phyloP scores from a whole-genome alignment of 2,113 vertebrate genomes.

The Naja naja region DNA sequence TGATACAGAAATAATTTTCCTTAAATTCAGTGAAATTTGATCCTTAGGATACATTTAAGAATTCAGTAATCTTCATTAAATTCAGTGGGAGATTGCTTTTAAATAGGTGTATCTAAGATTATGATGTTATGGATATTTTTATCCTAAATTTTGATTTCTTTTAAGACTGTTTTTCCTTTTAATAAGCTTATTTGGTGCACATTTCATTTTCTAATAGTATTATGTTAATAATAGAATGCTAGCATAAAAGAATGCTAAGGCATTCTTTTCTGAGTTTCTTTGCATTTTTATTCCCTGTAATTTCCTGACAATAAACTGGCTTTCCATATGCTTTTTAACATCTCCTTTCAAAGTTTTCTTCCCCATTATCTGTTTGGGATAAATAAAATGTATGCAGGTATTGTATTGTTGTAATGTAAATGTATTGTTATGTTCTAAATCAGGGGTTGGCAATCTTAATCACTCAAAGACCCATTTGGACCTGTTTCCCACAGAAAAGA shows the following conservation, averaged over 20 bases:
- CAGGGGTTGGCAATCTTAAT: too few species aligned
- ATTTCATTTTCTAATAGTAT: not conserved
- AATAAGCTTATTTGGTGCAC: not conserved
- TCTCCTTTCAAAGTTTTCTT: not conserved
- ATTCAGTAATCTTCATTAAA: not conserved
- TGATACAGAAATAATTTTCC: not conserved
- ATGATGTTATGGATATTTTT: not conserved
- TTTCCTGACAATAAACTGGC: not conserved
- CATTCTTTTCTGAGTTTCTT: not conserved
- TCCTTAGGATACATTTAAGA: not conserved
- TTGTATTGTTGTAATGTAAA: not conserved
- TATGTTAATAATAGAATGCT: too few species aligned
- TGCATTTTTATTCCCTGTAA: not conserved
- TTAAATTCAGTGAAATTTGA: not conserved
- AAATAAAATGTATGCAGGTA: not conserved
- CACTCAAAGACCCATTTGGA: too few species aligned
- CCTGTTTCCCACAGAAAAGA: too few species aligned
- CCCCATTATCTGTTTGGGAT: not conserved
- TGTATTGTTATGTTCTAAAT: not conserved
- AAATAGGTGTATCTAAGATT: not conserved
- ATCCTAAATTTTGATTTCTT: not conserved
- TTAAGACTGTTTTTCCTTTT: not conserved
- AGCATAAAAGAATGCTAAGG: too few species aligned
- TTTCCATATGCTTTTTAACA: not conserved
- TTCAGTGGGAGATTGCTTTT: not conserved